A percentile compares a stretch with the other conserved stretches of the same genome.
Evolutionary conservation across 2,888 invertebrate species (phyloP).

Genomic region (Pristionchus entomophagus): DNA sequence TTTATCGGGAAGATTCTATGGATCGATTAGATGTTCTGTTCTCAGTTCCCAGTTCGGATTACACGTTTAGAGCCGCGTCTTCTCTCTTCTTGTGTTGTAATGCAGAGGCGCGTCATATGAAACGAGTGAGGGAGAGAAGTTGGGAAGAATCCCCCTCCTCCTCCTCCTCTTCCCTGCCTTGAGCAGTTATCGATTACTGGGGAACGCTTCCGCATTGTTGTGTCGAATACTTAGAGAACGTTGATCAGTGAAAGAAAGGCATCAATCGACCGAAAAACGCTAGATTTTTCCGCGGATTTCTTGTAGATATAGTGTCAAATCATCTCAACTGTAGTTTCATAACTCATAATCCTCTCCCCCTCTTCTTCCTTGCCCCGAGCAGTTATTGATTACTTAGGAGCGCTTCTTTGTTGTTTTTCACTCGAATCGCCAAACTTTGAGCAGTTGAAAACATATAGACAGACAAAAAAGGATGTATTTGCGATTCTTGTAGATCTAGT

Average conservation of each 20-base stretch:
- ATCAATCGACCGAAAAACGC: no score
- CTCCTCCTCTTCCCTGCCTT: not conserved
- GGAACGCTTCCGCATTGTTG: slow-evolving; percentile 1
- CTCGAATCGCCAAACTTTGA: no score
- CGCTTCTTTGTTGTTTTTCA: no score
- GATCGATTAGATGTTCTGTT: not conserved
- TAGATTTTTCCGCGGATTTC: no score
- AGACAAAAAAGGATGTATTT: no score
- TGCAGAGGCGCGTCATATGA: slow-evolving; percentile 43
- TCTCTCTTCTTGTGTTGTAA: not conserved
- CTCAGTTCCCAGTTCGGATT: not conserved
- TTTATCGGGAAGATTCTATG: not conserved
- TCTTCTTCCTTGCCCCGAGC: not conserved
- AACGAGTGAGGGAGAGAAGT: slow-evolving; percentile 33
- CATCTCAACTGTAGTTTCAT: not conserved
- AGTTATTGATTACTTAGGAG: no score
- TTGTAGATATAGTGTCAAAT: no score
- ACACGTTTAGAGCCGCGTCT: not conserved
- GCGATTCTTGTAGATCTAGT: no score
- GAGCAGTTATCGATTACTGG: not conserved
- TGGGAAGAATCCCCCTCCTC: not conserved
- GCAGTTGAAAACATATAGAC: no score
- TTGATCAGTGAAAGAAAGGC: no score
- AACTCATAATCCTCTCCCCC: not conserved
- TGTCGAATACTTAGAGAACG: no score